phyloP scores from a whole-genome alignment of 2,797 vertebrate genomes.

The Fratercula arctica region DNA sequence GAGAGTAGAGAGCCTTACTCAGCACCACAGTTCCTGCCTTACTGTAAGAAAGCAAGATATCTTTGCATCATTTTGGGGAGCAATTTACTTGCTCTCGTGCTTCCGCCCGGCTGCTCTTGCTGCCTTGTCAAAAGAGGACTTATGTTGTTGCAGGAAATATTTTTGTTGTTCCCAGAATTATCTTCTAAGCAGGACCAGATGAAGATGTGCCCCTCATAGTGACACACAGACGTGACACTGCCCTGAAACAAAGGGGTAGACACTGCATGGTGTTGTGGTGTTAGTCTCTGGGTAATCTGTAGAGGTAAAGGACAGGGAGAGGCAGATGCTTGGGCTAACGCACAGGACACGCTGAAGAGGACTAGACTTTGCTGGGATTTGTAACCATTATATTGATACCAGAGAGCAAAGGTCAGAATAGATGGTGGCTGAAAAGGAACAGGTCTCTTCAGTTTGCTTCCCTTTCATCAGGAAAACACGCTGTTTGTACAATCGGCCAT shows the following conservation, averaged over 20 bases:
- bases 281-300: background rate
- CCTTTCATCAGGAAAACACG: constrained; percentile 21
- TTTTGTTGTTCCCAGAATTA: background rate
- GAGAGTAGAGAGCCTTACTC: background rate
- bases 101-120: background rate
- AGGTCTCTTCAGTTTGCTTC: constrained; percentile 11
- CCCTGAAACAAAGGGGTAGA: background rate
- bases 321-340: background rate
- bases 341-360: background rate
- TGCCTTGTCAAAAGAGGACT: background rate
- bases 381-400: background rate
- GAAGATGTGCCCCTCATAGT: background rate
- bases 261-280: too few relatives aligned
- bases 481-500: background rate
- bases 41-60: background rate
- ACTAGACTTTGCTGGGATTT: background rate
- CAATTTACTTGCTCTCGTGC: background rate
- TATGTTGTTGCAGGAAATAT: background rate
- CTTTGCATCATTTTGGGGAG: background rate
- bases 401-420: constrained; percentile 3
- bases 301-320: background rate
- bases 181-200: background rate
- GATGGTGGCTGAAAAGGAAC: background rate
- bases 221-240: background rate
- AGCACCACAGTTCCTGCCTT: background rate